Evolutionary conservation across 2,888 invertebrate species (phyloP).

Genomic region (Mystacides longicornis): DNA sequence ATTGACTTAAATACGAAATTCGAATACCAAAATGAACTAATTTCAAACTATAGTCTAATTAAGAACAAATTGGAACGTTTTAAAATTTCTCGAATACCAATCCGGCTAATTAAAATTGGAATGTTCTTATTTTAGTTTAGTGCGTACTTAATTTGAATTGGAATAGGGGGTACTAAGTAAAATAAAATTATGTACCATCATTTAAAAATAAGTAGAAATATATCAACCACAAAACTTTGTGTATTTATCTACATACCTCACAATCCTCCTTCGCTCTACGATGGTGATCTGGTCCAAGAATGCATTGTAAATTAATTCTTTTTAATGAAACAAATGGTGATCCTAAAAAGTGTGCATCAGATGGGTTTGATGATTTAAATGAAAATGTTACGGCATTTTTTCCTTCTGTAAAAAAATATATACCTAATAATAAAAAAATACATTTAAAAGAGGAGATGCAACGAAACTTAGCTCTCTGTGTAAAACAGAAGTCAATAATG

Average conservation of each 20-base stretch:
- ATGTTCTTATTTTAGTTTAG: too few relatives aligned
- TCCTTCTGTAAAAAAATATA: not conserved
- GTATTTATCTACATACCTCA: not conserved
- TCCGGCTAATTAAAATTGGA: too few relatives aligned
- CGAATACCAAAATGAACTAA: too few relatives aligned
- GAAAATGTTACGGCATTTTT: not conserved
- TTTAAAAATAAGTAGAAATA: too few relatives aligned
- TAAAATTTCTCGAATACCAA: too few relatives aligned
- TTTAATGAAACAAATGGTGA: too few relatives aligned
- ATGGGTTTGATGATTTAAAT: not conserved
- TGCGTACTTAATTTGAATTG: too few relatives aligned
- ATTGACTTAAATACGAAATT: too few relatives aligned
- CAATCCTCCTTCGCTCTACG: not conserved
- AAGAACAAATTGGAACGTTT: too few relatives aligned
- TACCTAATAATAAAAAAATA: not conserved
- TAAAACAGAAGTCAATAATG: not conserved
- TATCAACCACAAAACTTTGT: not conserved
- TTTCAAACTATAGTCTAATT: too few relatives aligned
- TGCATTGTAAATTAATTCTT: not conserved
- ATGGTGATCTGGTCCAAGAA: not conserved
- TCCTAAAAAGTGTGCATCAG: not conserved
- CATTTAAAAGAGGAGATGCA: not conserved
- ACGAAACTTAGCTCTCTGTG: not conserved
- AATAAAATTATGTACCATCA: too few relatives aligned
- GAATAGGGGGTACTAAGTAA: too few relatives aligned